A percentile compares a stretch with the other conserved stretches of the same genome.
Evolutionary conservation across 2,888 invertebrate species (phyloP).

Genomic region (Petrolisthes manimaculis): DNA sequence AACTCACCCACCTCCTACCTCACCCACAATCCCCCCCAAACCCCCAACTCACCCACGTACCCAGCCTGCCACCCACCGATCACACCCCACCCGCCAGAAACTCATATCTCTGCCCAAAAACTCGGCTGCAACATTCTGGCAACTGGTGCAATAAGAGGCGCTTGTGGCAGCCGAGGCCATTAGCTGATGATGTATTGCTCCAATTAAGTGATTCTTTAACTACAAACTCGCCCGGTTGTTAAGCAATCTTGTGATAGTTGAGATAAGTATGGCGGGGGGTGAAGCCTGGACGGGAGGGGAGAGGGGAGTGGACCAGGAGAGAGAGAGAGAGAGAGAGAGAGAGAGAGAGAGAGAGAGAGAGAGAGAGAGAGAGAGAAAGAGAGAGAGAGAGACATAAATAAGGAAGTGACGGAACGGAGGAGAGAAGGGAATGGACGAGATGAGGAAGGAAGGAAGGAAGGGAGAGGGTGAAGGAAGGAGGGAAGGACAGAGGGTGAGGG

Average conservation of each 20-base stretch:
- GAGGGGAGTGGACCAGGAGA: neutral
- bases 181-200: slow-evolving; percentile 62
- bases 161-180: slow-evolving; percentile 57
- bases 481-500: neutral
- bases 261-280: slow-evolving; percentile 54
- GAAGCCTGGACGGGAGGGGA: neutral
- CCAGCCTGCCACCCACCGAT: slow-evolving; percentile 5
- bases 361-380: slow-evolving; percentile 3
- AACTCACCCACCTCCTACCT: neutral
- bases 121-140: slow-evolving; percentile 50
- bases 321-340: neutral
- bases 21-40: neutral
- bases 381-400: neutral
- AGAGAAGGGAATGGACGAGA: slow-evolving; percentile 8
- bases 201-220: slow-evolving; percentile 63
- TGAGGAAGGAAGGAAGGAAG: slow-evolving; percentile 7
- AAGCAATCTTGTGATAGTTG: slow-evolving; percentile 59
- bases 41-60: slow-evolving; percentile 3
- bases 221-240: slow-evolving; percentile 61
- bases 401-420: neutral
- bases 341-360: neutral
- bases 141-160: slow-evolving; percentile 61
- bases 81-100: slow-evolving; percentile 32
- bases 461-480: neutral
- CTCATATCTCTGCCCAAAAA: slow-evolving; percentile 59